Percentiles rank a stretch among this genome's conserved stretches.
Conservation (phyloP, 2,797 vertebrate species). For the Microtus obscurus region DNA sequence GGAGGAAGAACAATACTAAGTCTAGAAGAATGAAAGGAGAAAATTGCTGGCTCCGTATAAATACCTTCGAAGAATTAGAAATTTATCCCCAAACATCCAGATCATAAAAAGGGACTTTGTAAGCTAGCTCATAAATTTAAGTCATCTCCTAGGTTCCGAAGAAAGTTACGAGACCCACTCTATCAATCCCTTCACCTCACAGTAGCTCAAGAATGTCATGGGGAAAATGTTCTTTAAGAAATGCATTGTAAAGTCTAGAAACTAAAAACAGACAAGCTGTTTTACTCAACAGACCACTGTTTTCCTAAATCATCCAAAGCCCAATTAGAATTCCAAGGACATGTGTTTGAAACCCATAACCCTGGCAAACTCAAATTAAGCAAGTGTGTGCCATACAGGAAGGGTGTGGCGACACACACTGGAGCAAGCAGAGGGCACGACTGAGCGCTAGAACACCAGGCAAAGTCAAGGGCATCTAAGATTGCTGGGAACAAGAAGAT, state of each 20-base stretch:
- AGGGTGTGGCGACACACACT: background rate
- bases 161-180: constrained; percentile 53
- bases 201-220: constrained; percentile 9
- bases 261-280: constrained; percentile 45
- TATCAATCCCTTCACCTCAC: constrained; percentile 48
- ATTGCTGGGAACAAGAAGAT: background rate
- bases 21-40: constrained; percentile 44
- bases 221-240: constrained; percentile 51
- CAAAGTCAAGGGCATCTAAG: background rate
- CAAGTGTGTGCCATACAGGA: background rate
- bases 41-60: background rate
- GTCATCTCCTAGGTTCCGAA: constrained; percentile 45
- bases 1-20: background rate
- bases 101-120: constrained; percentile 70
- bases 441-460: background rate
- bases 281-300: background rate
- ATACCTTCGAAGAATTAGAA: constrained; percentile 34
- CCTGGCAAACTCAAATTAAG: background rate
- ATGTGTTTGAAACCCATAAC: constrained; percentile 22
- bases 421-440: background rate
- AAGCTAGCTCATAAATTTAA: constrained; percentile 57
- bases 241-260: constrained; percentile 31
- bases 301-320: constrained; percentile 46
- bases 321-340: constrained; percentile 56
- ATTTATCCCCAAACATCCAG: constrained; percentile 39